A percentile compares a stretch with the other conserved stretches of the same genome.
These are phyloP conservation scores for Chroicocephalus ridibundus DNA, from an alignment of 2,113 vertebrate genomes.

Conservation along the genomic window DNA sequence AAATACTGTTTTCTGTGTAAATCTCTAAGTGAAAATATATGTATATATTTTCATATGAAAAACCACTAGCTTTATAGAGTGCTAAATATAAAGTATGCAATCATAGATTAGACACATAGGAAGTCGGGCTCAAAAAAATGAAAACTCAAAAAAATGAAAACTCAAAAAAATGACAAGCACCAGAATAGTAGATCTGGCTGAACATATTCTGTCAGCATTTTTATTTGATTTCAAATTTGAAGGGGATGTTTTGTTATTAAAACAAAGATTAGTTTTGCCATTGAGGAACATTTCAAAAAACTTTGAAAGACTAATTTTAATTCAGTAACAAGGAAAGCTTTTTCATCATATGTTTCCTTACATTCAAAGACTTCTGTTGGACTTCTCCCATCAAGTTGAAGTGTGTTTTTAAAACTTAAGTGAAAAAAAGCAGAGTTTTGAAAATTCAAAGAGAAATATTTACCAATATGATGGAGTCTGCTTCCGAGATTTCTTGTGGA, in stretches of 20 bases:
- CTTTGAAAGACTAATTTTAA: neutral
- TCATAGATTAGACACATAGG: neutral
- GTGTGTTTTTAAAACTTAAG: neutral
- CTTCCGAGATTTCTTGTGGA: neutral
- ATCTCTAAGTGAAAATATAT: neutral
- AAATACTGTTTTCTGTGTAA: neutral
- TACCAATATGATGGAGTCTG: neutral
- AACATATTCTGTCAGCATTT: neutral
- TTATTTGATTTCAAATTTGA: neutral
- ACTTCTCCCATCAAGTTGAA: neutral
- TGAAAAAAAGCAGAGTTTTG: neutral
- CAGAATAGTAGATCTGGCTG: neutral
- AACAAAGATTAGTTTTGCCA: neutral
- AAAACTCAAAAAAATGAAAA: neutral
- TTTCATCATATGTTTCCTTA: neutral
- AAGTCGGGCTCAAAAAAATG: neutral
- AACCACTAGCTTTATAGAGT: neutral
- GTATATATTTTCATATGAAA: neutral
- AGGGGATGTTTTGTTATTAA: neutral
- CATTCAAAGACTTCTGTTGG: neutral
- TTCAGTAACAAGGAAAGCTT: neutral
- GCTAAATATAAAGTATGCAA: neutral
- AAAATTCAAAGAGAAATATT: neutral
- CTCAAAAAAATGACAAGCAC: neutral
- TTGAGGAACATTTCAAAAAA: neutral